These are phyloP conservation scores for Ispidina picta DNA, from an alignment of 2,797 vertebrate species.

Conservation along the genomic window DNA sequence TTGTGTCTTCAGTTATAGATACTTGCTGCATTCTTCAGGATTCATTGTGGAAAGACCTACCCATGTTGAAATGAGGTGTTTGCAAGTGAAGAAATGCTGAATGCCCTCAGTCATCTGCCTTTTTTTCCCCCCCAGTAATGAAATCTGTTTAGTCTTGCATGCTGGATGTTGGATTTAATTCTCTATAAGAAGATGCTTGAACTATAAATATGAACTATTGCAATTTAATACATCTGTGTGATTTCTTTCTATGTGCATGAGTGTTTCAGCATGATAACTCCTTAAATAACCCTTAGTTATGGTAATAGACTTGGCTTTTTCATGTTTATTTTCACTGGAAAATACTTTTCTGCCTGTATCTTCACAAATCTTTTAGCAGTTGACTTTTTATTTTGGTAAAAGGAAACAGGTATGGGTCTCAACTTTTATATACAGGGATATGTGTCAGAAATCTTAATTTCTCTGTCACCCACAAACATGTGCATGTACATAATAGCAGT, in stretches of 20 bases:
- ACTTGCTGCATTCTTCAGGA: conserved; percentile 39
- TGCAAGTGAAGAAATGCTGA: conserved; percentile 52
- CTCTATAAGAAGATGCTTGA: conserved; percentile 52
- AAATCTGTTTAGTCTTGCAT: conserved; percentile 51
- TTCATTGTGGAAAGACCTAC: conserved; percentile 31
- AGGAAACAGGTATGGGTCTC: conserved; percentile 1
- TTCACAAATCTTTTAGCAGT: conserved; percentile 75
- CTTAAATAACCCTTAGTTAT: conserved; percentile 53
- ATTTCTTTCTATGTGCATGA: conserved; percentile 45
- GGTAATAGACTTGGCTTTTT: conserved; percentile 37
- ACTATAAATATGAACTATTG: conserved; percentile 50
- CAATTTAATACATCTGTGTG: conserved; percentile 41
- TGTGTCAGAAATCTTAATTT: not conserved
- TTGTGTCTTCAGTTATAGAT: conserved; percentile 35
- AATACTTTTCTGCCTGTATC: conserved; percentile 79
- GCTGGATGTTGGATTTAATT: conserved; percentile 47
- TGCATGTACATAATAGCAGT: not conserved
- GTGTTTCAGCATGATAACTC: conserved; percentile 72
- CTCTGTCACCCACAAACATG: not conserved
- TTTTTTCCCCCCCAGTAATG: not conserved
- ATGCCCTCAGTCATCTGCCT: conserved; percentile 11
- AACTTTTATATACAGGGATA: not conserved
- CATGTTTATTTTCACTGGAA: conserved; percentile 59
- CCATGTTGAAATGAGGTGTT: conserved; percentile 29
- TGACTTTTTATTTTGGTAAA: conserved; percentile 78